A percentile compares a stretch with the other conserved stretches of the same genome.
Evolutionary conservation across 1,140 invertebrate species (phyloP).

Genomic region (Pseudomyrmex cubaensis): DNA sequence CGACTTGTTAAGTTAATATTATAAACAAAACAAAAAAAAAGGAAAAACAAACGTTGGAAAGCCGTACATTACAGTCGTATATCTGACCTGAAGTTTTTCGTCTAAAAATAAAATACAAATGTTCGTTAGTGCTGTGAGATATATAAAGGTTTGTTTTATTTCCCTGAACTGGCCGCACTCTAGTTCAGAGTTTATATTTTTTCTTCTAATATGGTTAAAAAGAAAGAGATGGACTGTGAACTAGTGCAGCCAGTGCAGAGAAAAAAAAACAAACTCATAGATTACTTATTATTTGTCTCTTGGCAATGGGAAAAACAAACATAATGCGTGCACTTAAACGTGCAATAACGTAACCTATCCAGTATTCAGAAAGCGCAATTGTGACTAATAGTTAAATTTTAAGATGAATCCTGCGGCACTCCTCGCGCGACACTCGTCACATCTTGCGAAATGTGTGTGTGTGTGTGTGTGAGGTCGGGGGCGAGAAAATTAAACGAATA

Average conservation of each 20-base stretch:
- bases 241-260: too few relatives aligned
- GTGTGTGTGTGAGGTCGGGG: too few relatives aligned
- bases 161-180: too few relatives aligned
- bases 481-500: too few relatives aligned
- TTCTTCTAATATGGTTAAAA: too few relatives aligned
- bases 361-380: slow-evolving; percentile 67
- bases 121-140: slow-evolving; percentile 75
- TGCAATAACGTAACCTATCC: slow-evolving; percentile 57
- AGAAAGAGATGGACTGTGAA: too few relatives aligned
- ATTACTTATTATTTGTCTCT: slow-evolving; percentile 51
- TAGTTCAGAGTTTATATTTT: too few relatives aligned
- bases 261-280: background rate
- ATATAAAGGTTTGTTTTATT: too few relatives aligned
- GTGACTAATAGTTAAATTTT: slow-evolving; percentile 30
- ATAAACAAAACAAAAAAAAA: too few relatives aligned
- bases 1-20: slow-evolving; percentile 57
- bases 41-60: background rate
- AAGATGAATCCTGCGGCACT: slow-evolving; percentile 20
- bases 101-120: slow-evolving; percentile 29
- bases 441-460: too few relatives aligned
- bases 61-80: slow-evolving; percentile 41
- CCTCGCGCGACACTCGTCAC: background rate
- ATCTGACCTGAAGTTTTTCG: slow-evolving; percentile 46
- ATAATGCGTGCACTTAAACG: slow-evolving; percentile 34
- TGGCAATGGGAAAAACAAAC: slow-evolving; percentile 24